Base-by-base conservation (phyloP, 1,140 invertebrate species). In the Caligus rogercresseyi region DNA sequence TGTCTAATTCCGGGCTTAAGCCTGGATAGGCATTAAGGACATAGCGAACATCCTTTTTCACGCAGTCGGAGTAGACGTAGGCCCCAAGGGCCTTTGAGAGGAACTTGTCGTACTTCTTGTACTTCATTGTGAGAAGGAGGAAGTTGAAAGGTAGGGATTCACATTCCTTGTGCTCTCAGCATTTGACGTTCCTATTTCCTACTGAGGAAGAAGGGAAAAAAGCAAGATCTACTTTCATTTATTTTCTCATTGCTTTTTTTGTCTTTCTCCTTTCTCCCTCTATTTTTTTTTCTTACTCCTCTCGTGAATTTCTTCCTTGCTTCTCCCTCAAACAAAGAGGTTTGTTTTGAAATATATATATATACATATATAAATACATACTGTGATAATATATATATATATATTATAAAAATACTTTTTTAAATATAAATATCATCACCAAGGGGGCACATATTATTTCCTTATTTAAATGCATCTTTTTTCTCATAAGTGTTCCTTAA, bases 1-100 rank as follows among this genome's bases (percentile, higher is more conserved):
- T 54, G 64, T 64, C 61, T 66, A 66, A 60, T 52, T 53, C 55
- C 4, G 61, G 52, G 58, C 14, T 64, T 63, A 63, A 20, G 4
- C 53, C 53, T 54, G n/a, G 57, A 63, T 66, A 54, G 61, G 25
- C 54, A 20, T 63, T 54, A 11, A 54, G n/a, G 21, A 23, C 53
- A 16, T 54, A 19, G 53, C n/a, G 21, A 16, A 54, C 54, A 55
- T 16, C 19, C n/a, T 43, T 43, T 43, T 43, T 43, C 7, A 43
- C n/a, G 31, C 31, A 43, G 31, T 43, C 31, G n/a, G 31, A 43
- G 31, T 43, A 43, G n/a, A 7, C 7, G 31, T 43, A 43, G 31
- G 7, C n/a, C 7, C n/a, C n/a, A 11, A n/a, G 7, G 31, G 31
- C 31, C 31, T 43, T 43, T 7, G 31, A 43, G 31, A 43, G 31